Evolutionary conservation across 1,140 invertebrate species (phyloP).

Genomic region (Papilio machaon): DNA sequence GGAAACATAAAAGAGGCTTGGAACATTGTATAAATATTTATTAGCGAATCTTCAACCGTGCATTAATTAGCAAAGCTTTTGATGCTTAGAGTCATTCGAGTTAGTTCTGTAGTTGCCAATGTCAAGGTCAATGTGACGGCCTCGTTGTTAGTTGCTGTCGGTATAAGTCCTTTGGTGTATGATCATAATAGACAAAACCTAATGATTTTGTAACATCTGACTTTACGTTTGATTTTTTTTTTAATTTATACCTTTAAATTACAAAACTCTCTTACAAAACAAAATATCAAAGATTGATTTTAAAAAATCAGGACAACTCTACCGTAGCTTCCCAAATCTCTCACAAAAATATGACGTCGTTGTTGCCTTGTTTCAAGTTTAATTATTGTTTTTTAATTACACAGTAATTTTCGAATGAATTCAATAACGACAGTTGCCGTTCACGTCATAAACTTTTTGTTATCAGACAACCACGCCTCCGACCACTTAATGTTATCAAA

Average conservation of each 20-base stretch:
- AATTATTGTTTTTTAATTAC: background rate
- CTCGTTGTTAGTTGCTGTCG: background rate
- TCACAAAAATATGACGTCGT: no score
- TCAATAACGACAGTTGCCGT: background rate
- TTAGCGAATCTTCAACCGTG: conserved; percentile 31
- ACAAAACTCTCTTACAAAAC: no score
- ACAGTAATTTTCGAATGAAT: background rate
- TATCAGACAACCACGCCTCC: background rate
- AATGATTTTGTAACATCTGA: background rate
- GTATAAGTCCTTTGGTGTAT: background rate
- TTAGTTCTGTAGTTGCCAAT: conserved; percentile 7
- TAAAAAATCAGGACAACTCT: no score
- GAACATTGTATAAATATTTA: conserved; percentile 38
- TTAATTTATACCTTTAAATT: no score
- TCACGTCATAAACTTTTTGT: background rate
- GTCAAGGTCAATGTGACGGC: conserved; percentile 31
- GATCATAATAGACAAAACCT: background rate
- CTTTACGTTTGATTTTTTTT: background rate
- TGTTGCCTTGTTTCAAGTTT: background rate
- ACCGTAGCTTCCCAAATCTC: no score
- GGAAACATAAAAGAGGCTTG: conserved; percentile 35
- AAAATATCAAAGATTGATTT: no score
- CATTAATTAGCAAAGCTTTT: conserved; percentile 37
- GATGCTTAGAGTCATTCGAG: background rate
- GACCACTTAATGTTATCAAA: conserved; percentile 20